Evolutionary conservation across 2,797 vertebrate genomes (phyloP).

Genomic region (Pterois miles): DNA sequence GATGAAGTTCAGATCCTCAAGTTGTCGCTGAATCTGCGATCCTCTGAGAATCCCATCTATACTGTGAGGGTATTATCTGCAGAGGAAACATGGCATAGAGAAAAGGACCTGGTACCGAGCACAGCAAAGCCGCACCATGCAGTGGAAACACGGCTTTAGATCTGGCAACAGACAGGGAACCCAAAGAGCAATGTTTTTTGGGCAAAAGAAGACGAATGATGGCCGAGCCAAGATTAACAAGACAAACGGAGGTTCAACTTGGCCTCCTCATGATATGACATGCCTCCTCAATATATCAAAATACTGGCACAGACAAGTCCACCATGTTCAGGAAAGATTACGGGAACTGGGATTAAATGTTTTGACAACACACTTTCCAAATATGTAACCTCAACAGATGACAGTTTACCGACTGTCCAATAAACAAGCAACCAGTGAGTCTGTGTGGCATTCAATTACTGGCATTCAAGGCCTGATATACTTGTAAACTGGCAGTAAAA

Average conservation of each 20-base stretch:
- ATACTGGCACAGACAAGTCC: neutral
- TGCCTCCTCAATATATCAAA: slow-evolving; percentile 9
- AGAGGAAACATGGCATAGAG: no score
- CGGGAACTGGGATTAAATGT: slow-evolving; percentile 25
- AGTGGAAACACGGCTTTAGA: neutral
- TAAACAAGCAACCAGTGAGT: slow-evolving; percentile 16
- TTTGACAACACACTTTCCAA: slow-evolving; percentile 31
- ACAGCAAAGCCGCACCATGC: no score
- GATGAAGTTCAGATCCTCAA: no score
- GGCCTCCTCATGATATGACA: slow-evolving; percentile 10
- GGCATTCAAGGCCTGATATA: neutral
- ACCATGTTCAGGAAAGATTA: slow-evolving; percentile 2
- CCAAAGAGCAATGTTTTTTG: neutral
- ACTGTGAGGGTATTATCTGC: no score
- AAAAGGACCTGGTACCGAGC: no score
- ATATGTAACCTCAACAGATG: slow-evolving; percentile 34
- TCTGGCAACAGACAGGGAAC: neutral
- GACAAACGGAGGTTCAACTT: slow-evolving; percentile 8
- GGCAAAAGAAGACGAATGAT: neutral
- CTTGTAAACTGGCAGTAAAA: slow-evolving; percentile 2
- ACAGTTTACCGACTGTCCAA: slow-evolving; percentile 24
- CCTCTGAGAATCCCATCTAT: no score
- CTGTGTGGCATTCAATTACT: neutral
- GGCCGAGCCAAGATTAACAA: slow-evolving; percentile 11
- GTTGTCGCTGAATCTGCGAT: no score